A percentile compares a stretch with the other conserved stretches of the same genome.
phyloP scores from a whole-genome alignment of 2,888 invertebrate species.

The Conops quadrifasciatus region DNA sequence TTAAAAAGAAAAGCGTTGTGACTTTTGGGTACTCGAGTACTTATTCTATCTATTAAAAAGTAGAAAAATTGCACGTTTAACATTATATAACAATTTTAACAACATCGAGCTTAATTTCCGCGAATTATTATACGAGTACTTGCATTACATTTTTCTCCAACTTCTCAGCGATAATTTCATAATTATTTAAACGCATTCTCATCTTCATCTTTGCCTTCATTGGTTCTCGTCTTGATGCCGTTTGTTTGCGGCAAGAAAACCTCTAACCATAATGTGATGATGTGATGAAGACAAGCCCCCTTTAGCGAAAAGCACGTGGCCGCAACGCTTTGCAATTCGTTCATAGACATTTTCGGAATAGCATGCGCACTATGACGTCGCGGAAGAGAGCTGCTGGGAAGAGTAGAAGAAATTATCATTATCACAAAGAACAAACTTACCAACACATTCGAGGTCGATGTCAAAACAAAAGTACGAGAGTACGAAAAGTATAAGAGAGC shows the following conservation, averaged over 20 bases:
- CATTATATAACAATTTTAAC: no score
- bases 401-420: neutral
- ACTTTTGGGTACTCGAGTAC: no score
- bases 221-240: slow-evolving; percentile 2
- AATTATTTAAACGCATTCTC: neutral
- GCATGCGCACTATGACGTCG: slow-evolving; percentile 49
- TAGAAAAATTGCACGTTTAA: no score
- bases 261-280: neutral
- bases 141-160: no score
- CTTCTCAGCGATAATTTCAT: no score
- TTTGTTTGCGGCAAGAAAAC: slow-evolving; percentile 1
- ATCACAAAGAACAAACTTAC: neutral
- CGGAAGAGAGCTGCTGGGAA: neutral
- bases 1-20: no score
- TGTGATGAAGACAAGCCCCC: slow-evolving; percentile 32
- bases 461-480: slow-evolving; percentile 43
- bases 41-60: no score
- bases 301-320: slow-evolving; percentile 39
- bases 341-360: slow-evolving; percentile 45
- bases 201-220: slow-evolving; percentile 11
- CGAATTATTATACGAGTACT: no score
- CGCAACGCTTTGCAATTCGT: slow-evolving; percentile 57
- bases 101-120: no score
- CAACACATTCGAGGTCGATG: neutral
- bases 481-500: neutral